Base-by-base conservation (phyloP, 2,888 invertebrate genomes). In the Arctia plantaginis region DNA sequence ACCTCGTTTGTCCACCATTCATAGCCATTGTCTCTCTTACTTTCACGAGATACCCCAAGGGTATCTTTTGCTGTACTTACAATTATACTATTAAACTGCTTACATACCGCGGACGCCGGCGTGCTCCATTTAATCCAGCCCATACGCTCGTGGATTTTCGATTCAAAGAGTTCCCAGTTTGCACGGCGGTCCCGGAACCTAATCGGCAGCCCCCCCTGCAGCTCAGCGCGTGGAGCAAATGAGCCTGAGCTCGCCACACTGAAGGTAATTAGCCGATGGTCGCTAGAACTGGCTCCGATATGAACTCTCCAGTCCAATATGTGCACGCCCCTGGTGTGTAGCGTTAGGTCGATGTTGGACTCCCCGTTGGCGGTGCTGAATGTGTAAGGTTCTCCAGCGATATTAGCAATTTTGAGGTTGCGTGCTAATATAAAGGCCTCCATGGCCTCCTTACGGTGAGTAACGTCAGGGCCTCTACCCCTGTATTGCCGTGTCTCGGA, bases 281-380 rank as follows among this genome's bases (percentile, higher is more conserved):
- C 87, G 23, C 86, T 85, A 0, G 30, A 0, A 27, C 80, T 81
- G 8, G n/a, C 73, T 0, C 69, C 81, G 4, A 72, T 80, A 15
- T 77, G 71, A 4, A 85, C 85, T 0, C 18, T 41, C 87, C 87
- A 86, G 0, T 76, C 65, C 0, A 51, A 12, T 15, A 81, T 77
- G 0, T n/a, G 8, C 0, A 78, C 35, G 0, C 82, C 77, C 3
- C 83, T 71, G 0, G 77, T 80, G 0, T 76, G n/a, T 0, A 88
- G 18, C 0, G 86, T 87, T 0, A 86, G 10, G 76, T 87, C 87
- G 0, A 88, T 76, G 47, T 87, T 87, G 0, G 85, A 82, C 27
- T 72, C 41, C 0, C 83, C 85, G 47, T 81, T 82, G 0, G 77
- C 30, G 0, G 77, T 72, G 7, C 44, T 8, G 47, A 84, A 87